These are phyloP conservation scores for Muscidifurax raptorellus DNA, from an alignment of 1,140 invertebrate species.

Conservation along the genomic window DNA sequence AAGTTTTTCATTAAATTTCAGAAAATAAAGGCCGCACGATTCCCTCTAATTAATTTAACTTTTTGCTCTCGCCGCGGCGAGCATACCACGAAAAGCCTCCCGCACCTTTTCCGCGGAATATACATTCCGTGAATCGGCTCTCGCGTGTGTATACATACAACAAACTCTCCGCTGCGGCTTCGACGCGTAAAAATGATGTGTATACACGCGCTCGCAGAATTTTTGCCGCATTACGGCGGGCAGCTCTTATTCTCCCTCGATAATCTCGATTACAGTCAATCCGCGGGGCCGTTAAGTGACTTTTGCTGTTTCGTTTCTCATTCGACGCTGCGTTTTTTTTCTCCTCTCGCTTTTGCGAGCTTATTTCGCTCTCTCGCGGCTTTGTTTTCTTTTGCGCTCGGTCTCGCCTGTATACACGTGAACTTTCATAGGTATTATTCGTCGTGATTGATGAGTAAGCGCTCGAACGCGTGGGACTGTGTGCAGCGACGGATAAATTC, in stretches of 20 bases:
- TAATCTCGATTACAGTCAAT: conserved; percentile 34
- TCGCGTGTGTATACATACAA: too few relatives aligned
- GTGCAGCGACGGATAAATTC: conserved; percentile 21
- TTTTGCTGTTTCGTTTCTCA: conserved; percentile 49
- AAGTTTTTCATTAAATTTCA: too few relatives aligned
- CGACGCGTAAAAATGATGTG: conserved; percentile 64
- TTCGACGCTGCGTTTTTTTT: conserved; percentile 34
- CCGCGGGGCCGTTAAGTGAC: conserved; percentile 51
- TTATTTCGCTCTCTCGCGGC: conserved; percentile 2
- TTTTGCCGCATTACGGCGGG: not conserved
- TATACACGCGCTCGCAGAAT: conserved; percentile 3
- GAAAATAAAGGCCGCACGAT: too few relatives aligned
- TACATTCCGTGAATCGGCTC: not conserved
- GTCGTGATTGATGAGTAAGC: conserved; percentile 36
- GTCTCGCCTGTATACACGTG: not conserved
- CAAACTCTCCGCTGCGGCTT: too few relatives aligned
- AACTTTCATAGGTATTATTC: conserved; percentile 44
- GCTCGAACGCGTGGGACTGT: conserved; percentile 11
- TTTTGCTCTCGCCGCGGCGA: too few relatives aligned
- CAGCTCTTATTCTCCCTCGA: not conserved
- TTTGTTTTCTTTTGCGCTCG: conserved; percentile 8
- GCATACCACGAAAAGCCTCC: too few relatives aligned
- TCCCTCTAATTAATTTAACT: too few relatives aligned
- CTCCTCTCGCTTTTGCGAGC: not conserved
- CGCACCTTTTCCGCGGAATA: too few relatives aligned